phyloP scores from a whole-genome alignment of 2,888 invertebrate genomes.

The Cinara cedri region DNA sequence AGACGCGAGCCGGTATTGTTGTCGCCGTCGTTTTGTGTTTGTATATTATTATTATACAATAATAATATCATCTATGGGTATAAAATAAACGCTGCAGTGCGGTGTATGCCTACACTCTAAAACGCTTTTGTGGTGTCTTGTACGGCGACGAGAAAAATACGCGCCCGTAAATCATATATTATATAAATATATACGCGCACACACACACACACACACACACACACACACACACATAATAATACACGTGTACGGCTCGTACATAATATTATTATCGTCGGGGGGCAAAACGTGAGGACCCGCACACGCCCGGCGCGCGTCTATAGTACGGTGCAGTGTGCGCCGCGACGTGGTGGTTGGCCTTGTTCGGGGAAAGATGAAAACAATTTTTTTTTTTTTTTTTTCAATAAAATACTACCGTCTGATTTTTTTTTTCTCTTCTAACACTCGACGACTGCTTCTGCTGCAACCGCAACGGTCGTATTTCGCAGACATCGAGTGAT shows the following conservation, averaged over 20 bases:
- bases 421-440: too few relatives aligned
- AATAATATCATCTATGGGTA: neutral
- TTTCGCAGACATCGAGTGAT: too few relatives aligned
- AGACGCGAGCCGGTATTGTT: slow-evolving; percentile 4
- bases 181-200: neutral
- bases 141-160: slow-evolving; percentile 20
- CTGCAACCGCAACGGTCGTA: too few relatives aligned
- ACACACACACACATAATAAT: neutral
- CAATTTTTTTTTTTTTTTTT: too few relatives aligned
- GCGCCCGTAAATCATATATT: slow-evolving; percentile 43
- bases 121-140: slow-evolving; percentile 52
- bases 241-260: neutral
- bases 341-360: neutral
- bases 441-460: too few relatives aligned
- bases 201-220: neutral
- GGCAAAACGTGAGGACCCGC: slow-evolving; percentile 51
- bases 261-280: slow-evolving; percentile 26
- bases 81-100: neutral
- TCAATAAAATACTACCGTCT: too few relatives aligned
- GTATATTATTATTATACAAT: neutral
- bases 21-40: slow-evolving; percentile 26
- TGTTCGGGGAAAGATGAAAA: neutral
- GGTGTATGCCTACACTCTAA: neutral
- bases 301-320: slow-evolving; percentile 33
- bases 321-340: neutral